Conservation (phyloP, 1,140 invertebrate genomes). For the Thrips palmi region DNA sequence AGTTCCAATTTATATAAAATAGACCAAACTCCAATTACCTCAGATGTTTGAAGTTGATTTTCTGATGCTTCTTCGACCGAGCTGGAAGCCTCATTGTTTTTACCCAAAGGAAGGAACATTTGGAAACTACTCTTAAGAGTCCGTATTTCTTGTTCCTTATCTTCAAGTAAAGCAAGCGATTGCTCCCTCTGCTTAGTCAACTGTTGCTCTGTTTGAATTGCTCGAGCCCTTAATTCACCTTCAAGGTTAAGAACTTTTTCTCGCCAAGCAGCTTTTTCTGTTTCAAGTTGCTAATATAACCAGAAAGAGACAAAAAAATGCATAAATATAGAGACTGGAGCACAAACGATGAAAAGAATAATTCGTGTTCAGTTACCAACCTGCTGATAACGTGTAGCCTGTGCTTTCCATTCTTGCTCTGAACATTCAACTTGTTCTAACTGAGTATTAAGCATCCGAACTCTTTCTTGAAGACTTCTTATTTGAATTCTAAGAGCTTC, state of each 20-base stretch:
- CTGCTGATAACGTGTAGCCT: slow-evolving; percentile 30
- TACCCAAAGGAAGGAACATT: slow-evolving; percentile 27
- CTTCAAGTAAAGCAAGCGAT: slow-evolving; percentile 52
- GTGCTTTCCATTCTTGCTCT: no score
- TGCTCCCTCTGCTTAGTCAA: slow-evolving; percentile 59
- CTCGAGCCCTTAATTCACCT: slow-evolving; percentile 33
- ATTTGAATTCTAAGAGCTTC: slow-evolving; percentile 35
- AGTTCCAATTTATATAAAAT: no score
- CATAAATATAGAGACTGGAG: not conserved
- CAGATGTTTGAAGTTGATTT: no score
- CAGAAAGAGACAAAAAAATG: not conserved
- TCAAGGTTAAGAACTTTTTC: slow-evolving; percentile 32
- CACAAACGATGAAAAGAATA: slow-evolving; percentile 10
- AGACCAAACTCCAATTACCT: no score
- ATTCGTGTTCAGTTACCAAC: slow-evolving; percentile 27
- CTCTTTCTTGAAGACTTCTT: slow-evolving; percentile 40
- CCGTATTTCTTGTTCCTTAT: slow-evolving; percentile 62
- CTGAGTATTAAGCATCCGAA: slow-evolving; percentile 36
- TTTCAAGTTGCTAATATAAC: slow-evolving; percentile 23
- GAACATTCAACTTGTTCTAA: no score
- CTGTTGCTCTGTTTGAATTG: slow-evolving; percentile 48
- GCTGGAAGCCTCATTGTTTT: no score
- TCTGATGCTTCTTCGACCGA: no score
- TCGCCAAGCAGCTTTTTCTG: slow-evolving; percentile 37
- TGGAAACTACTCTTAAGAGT: slow-evolving; percentile 38